Conservation (phyloP, 1,140 invertebrate species). For the Idris sp. region DNA sequence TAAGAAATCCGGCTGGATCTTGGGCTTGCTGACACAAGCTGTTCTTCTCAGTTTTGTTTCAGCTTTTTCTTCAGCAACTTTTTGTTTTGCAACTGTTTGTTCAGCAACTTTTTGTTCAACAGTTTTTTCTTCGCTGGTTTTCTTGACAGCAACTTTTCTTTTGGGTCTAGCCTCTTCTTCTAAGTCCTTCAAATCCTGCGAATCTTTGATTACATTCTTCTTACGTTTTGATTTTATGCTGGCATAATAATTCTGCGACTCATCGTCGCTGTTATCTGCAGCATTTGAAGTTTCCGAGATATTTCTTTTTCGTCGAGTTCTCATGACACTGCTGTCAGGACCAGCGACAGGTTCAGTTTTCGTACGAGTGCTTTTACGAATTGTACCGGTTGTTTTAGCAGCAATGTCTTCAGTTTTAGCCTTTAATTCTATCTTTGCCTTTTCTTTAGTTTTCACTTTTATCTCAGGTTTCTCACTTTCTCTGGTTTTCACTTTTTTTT, state of each 20-base stretch:
- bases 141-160: too few species aligned
- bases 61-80: too few species aligned
- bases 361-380: too few species aligned
- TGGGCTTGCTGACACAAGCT: too few species aligned
- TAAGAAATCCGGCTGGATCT: constrained; percentile 4
- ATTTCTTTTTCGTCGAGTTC: background rate
- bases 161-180: background rate
- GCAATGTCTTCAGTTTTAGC: too few species aligned
- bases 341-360: too few species aligned
- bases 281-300: background rate
- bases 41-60: too few species aligned
- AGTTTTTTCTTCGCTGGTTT: background rate
- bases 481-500: too few species aligned
- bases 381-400: too few species aligned
- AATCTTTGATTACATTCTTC: constrained; percentile 3
- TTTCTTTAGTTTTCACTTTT: background rate
- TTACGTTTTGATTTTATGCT: constrained; percentile 17
- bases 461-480: background rate
- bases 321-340: background rate
- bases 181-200: background rate
- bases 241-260: constrained; percentile 23
- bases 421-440: too few species aligned
- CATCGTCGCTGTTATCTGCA: background rate
- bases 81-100: background rate
- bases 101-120: too few species aligned